Conservation (phyloP, 2,113 vertebrate species). For the Notarius quadriscutis region DNA sequence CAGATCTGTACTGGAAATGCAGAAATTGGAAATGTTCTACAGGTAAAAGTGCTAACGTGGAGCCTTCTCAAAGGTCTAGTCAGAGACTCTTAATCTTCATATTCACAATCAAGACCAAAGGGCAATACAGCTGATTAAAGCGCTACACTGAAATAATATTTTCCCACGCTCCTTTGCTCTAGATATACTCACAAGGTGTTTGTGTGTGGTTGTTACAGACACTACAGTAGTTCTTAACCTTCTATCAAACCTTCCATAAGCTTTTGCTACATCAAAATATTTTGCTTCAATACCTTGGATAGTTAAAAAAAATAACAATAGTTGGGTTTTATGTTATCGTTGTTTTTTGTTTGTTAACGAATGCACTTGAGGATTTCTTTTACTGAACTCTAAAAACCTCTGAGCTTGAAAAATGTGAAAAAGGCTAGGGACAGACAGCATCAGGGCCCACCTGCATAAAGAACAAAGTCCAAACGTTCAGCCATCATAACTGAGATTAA, state of each 20-base stretch:
- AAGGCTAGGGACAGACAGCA: background rate
- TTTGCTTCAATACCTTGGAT: background rate
- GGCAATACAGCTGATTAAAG: slow-evolving; percentile 67
- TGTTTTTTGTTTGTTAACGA: no score
- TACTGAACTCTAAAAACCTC: background rate
- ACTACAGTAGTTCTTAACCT: background rate
- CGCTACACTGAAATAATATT: slow-evolving; percentile 56
- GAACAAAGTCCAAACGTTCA: background rate
- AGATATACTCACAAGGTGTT: slow-evolving; percentile 29
- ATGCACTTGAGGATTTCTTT: background rate
- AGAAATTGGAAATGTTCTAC: background rate
- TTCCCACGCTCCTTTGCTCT: slow-evolving; percentile 47
- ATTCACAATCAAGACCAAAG: slow-evolving; percentile 53
- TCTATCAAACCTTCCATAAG: background rate
- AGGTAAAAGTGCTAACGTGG: slow-evolving; percentile 17
- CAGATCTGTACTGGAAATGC: background rate
- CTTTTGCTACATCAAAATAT: background rate
- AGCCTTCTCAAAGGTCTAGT: slow-evolving; percentile 11
- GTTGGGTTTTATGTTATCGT: no score
- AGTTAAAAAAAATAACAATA: background rate
- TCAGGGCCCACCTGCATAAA: background rate
- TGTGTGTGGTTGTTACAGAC: background rate
- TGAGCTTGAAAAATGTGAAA: background rate
- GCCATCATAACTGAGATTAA: background rate
- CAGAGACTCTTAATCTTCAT: slow-evolving; percentile 58